A percentile compares a stretch with the other conserved stretches of the same genome.
Conservation (phyloP, 2,797 vertebrate species). For the Vipera ursinii region DNA sequence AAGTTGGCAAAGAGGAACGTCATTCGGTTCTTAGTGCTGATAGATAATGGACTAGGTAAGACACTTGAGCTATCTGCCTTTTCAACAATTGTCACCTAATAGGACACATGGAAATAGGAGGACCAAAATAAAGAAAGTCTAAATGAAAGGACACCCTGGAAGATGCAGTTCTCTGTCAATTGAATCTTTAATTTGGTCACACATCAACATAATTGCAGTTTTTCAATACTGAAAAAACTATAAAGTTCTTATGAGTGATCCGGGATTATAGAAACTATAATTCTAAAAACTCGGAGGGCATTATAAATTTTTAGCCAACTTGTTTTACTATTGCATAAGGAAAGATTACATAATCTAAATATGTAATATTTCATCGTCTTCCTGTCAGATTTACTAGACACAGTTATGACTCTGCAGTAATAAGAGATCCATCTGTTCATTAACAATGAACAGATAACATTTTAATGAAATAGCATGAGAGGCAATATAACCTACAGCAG, state of each 20-base stretch:
- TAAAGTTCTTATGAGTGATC: not conserved
- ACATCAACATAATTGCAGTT: not conserved
- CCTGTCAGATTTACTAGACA: not conserved
- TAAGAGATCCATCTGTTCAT: not conserved
- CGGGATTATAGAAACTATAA: not conserved
- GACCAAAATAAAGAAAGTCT: conserved; percentile 27
- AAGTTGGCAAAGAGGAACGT: conserved; percentile 97
- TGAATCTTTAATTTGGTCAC: not conserved
- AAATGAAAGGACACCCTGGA: not conserved
- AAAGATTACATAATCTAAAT: not conserved
- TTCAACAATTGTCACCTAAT: conserved; percentile 95
- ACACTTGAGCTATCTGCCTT: conserved; percentile 97
- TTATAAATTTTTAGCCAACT: not conserved
- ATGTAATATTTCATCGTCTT: not conserved
- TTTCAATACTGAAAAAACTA: not conserved
- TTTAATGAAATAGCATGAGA: no score
- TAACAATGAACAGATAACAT: no score
- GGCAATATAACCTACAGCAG: no score
- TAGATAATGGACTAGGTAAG: conserved; percentile 92
- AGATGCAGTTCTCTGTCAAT: not conserved
- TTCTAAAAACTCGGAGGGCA: not conserved
- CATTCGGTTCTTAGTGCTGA: conserved; percentile 98
- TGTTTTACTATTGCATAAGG: not conserved
- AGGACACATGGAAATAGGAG: not conserved
- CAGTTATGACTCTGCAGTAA: not conserved